These are phyloP conservation scores for Hycleus phaleratus DNA, from an alignment of 1,140 invertebrate species.

Conservation along the genomic window DNA sequence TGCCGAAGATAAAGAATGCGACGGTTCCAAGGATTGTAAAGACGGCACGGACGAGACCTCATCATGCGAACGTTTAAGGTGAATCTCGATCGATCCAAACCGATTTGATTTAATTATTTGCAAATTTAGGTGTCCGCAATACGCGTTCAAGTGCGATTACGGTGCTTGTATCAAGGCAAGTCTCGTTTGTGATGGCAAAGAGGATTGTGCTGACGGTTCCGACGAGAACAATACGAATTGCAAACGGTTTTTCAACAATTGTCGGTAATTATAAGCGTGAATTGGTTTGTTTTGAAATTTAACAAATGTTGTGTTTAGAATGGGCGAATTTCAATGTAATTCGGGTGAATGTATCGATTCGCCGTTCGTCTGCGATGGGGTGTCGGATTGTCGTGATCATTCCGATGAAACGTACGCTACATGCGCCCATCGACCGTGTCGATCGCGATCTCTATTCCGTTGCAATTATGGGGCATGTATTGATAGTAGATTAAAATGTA, in stretches of 20 bases:
- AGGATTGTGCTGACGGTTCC: slow-evolving; percentile 50
- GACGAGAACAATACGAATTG: slow-evolving; percentile 50
- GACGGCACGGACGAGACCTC: slow-evolving; percentile 60
- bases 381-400: slow-evolving; percentile 55
- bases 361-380: slow-evolving; percentile 49
- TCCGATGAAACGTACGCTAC: slow-evolving; percentile 53
- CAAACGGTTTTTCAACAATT: slow-evolving; percentile 50
- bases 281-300: no score
- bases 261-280: slow-evolving; percentile 38
- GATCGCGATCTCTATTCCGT: slow-evolving; percentile 35
- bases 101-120: not conserved
- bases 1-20: slow-evolving; percentile 42
- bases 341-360: slow-evolving; percentile 18
- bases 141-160: slow-evolving; percentile 46
- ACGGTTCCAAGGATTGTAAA: slow-evolving; percentile 53
- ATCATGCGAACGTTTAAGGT: no score
- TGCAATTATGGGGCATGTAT: slow-evolving; percentile 51
- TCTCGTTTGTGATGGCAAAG: slow-evolving; percentile 47
- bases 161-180: slow-evolving; percentile 45
- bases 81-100: no score
- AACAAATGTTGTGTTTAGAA: no score
- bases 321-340: no score
- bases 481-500: slow-evolving; percentile 43
- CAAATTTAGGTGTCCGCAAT: slow-evolving; percentile 23
- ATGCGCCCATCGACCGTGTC: not conserved